Evolutionary conservation across 2,113 vertebrate genomes (phyloP), one percentile per base, ranked within the genome.

Genomic region (Puffinus mauretanicus): DNA sequence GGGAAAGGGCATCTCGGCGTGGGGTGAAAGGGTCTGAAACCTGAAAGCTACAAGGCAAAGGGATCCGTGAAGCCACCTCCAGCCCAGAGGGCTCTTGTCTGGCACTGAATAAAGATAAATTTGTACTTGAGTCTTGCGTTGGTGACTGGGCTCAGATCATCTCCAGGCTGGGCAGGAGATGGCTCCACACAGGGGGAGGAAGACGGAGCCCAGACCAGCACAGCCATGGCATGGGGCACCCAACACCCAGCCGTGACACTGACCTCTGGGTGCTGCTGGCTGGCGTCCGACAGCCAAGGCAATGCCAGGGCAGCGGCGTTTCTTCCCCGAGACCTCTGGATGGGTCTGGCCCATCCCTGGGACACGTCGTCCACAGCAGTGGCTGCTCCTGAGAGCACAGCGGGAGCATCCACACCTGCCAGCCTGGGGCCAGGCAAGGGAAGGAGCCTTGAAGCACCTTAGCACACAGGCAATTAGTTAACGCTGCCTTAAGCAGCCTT

Each of bases 61-160:
- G 16, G 61, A 69, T 38, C 34, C 0, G 1, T 42, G 46, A 64
- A 82, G 61, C 58, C 0, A 0, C 46, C 46, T 82, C 62, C 66
- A 72, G 54, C n/a, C 25, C 2, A 0, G 16, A 24, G 38, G 52
- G 36, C 26, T 93, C 38, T 75, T 57, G 36, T 71, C 30, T 51
- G 42, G 67, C 82, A 91, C 64, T 60, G 29, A 95, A 88, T 95
- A 97, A 97, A 97, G 44, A 70, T 36, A 65, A 29, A 65, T 95
- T 89, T 95, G 69, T 90, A 95, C 20, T 18, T 0, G 4, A 83
- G 67, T 64, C 73, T 94, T 34, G 32, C 0, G 1, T 3, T 47
- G 15, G 40, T 93, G 42, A 71, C 21, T 47, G 57, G 16, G 32
- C 54, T 79, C 16, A 29, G 32, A 30, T 22, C 1, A 1, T 29